Base-by-base conservation (phyloP, 2,888 invertebrate genomes). In the Taphrorychus bicolor region DNA sequence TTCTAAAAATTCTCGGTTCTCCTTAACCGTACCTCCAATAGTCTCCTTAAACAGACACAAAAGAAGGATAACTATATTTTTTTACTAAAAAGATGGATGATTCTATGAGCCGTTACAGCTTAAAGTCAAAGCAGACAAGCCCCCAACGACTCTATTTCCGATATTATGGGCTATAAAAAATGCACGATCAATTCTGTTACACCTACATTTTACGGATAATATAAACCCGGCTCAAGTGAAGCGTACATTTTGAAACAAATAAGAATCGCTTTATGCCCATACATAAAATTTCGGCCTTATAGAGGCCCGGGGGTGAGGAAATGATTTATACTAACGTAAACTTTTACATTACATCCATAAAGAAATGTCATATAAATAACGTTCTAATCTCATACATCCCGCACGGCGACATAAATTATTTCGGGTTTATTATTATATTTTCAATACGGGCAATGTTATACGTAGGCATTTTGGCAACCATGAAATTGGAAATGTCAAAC, bases 291-390 rank as follows among this genome's bases (percentile, higher is more conserved):
- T 63, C 32, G 68, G 68, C 62, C 49, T 68, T 68, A 68, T 59
- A 63, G 59, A 67, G 42, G 54, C 42, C 21, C 3, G 48, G 22
- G 40, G 68, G 68, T 59, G 68, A 40, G 32, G 53, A 63, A 58
- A 63, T 68, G 68, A 68, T 68, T 68, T 68, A 68, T 59, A 40
- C 49, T 56, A 59, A 63, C 62, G 63, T 68, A 68, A 68, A 68
- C 65, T 69, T 69, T 69, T 60, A 60, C 60, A 54, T 63, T 57
- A 60, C 60, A 60, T 54, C 60, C 69, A 70, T 70, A 70, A 66
- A 70, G 70, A 70, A 70, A 70, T 63, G 66, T 59, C 70, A 66
- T 70, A 70, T 70, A 70, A 66, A 66, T 70, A 66, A 66, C 70
- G 59, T 48, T 62, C 63, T 68, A 68, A 68, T 68, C 68, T 68